phyloP scores from a whole-genome alignment of 1,140 invertebrate genomes.

The Microvelia longipes region DNA sequence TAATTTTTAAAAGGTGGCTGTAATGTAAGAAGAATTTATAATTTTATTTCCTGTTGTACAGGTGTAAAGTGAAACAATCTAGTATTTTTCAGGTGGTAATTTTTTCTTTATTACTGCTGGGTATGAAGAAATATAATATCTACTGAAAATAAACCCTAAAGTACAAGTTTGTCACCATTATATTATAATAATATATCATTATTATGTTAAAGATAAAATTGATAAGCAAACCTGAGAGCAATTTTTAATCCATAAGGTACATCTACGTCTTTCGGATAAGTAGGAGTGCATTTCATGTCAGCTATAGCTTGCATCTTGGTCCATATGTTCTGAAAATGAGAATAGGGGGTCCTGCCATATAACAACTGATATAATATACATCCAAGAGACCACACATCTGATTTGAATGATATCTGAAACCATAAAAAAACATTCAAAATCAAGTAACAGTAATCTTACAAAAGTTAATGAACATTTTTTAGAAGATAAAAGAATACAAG shows the following conservation, averaged over 20 bases:
- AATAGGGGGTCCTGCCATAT: constrained; percentile 82
- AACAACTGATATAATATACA: constrained; percentile 90
- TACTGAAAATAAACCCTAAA: background rate
- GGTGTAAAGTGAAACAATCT: background rate
- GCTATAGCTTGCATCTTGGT: constrained; percentile 71
- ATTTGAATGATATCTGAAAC: constrained; percentile 71
- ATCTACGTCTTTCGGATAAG: constrained; percentile 11
- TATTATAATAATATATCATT: background rate
- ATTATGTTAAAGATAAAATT: background rate
- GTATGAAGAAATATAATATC: background rate
- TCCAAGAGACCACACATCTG: constrained; percentile 94
- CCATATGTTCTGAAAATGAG: constrained; percentile 56
- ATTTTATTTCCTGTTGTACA: no score
- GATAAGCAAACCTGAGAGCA: constrained; percentile 3
- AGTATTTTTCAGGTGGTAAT: background rate
- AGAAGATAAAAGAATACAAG: no score
- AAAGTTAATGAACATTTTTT: no score
- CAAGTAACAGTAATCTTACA: no score
- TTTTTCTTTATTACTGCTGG: background rate
- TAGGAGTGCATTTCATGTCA: constrained; percentile 35
- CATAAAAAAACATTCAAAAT: constrained; percentile 12
- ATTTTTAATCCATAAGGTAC: constrained; percentile 2
- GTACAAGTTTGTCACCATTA: background rate
- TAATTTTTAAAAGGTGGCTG: no score
- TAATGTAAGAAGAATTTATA: no score